A percentile compares a stretch with the other conserved stretches of the same genome.
Evolutionary conservation across 2,888 invertebrate genomes (phyloP).

Genomic region (Melieria crassipennis): DNA sequence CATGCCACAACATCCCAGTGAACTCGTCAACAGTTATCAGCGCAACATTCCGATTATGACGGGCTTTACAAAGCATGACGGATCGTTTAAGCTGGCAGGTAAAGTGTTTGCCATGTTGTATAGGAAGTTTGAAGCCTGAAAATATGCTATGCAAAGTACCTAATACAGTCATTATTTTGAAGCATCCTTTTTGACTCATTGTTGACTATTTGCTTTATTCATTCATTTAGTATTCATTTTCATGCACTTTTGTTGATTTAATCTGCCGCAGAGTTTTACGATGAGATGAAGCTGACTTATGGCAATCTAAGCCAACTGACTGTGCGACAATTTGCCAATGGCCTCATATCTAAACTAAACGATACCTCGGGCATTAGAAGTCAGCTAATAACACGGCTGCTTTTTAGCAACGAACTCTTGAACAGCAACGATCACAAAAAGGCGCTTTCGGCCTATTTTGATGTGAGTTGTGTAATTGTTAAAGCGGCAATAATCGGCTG

Average conservation of each 20-base stretch:
- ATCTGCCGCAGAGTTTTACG: constrained; percentile 43
- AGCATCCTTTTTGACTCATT: background rate
- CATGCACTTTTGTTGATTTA: background rate
- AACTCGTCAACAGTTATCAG: constrained; percentile 49
- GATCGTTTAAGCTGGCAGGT: constrained; percentile 66
- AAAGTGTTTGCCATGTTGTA: constrained; percentile 33
- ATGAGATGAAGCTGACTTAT: constrained; percentile 37
- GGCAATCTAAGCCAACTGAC: constrained; percentile 45
- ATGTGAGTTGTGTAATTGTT: constrained; percentile 63
- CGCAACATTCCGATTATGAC: constrained; percentile 62
- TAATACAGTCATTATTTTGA: background rate
- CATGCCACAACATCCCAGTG: constrained; percentile 49
- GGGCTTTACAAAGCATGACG: constrained; percentile 67
- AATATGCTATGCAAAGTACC: background rate
- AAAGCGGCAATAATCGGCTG: background rate
- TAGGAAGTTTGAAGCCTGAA: background rate
- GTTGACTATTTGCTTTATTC: background rate
- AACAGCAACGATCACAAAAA: constrained; percentile 63
- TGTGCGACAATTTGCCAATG: constrained; percentile 52
- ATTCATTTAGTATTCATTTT: background rate
- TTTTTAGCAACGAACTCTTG: constrained; percentile 60
- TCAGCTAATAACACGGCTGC: constrained; percentile 63
- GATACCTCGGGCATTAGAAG: constrained; percentile 51
- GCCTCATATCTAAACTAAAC: constrained; percentile 42
- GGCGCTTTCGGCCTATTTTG: constrained; percentile 67